Conservation (phyloP, 2,797 vertebrate species). For the Characodon lateralis region DNA sequence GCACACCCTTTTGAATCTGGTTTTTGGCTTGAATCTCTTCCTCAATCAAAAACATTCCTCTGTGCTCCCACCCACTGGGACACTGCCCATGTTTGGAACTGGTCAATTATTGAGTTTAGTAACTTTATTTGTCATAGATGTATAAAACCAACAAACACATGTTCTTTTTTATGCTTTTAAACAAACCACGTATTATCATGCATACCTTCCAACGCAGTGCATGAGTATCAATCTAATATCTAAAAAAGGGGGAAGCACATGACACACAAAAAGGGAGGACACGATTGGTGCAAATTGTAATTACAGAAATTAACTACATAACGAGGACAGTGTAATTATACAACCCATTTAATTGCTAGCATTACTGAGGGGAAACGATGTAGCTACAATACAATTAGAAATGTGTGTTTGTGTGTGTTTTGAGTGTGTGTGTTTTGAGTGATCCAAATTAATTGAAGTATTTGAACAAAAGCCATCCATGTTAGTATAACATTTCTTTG, state of each 20-base stretch:
- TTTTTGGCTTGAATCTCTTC: constrained; percentile 16
- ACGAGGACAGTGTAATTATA: constrained; percentile 87
- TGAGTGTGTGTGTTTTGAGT: constrained; percentile 27
- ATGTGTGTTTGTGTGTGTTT: constrained; percentile 40
- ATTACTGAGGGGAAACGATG: constrained; percentile 85
- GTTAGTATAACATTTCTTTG: constrained; percentile 38
- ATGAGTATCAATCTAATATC: constrained; percentile 12
- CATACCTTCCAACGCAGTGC: constrained; percentile 21
- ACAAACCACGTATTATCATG: constrained; percentile 26
- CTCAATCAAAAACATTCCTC: constrained; percentile 26
- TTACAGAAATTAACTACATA: constrained; percentile 90
- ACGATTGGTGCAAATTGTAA: constrained; percentile 88
- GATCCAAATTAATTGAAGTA: constrained; percentile 51
- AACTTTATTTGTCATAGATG: constrained; percentile 36
- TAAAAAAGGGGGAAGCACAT: constrained; percentile 31
- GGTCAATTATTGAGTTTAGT: constrained; percentile 41
- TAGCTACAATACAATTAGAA: constrained; percentile 78
- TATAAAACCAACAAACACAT: constrained; percentile 14
- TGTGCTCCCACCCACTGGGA: constrained; percentile 13
- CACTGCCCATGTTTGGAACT: constrained; percentile 4
- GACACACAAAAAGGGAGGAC: constrained; percentile 73
- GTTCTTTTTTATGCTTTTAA: constrained; percentile 16
- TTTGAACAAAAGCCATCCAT: constrained; percentile 33
- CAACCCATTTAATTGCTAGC: constrained; percentile 88
- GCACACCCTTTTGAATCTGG: constrained; percentile 26